phyloP scores from a whole-genome alignment of 2,888 invertebrate species.

The Axea sp. region DNA sequence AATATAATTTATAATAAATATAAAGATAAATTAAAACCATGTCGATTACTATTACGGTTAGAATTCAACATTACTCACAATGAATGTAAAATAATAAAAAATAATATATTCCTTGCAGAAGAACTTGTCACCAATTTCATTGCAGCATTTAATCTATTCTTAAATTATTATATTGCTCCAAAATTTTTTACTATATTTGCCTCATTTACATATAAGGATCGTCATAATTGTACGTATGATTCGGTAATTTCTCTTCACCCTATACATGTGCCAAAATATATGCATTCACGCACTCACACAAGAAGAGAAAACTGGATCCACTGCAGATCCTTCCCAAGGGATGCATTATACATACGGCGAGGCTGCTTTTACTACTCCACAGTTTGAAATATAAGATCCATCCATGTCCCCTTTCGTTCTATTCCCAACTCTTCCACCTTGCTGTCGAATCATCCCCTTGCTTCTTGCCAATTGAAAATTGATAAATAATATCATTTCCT shows the following conservation, averaged over 20 bases:
- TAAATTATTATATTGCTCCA: slow-evolving; percentile 40
- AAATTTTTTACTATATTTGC: slow-evolving; percentile 48
- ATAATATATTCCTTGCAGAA: no score
- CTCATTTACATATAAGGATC: slow-evolving; percentile 52
- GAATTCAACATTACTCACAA: no score
- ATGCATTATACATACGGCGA: slow-evolving; percentile 71
- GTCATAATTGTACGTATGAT: slow-evolving; percentile 59
- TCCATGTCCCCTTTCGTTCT: slow-evolving; percentile 33
- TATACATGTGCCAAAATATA: slow-evolving; percentile 31
- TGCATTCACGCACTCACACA: slow-evolving; percentile 40
- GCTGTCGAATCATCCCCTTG: slow-evolving; percentile 3
- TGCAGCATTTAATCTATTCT: slow-evolving; percentile 11
- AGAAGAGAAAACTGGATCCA: slow-evolving; percentile 61
- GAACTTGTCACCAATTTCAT: slow-evolving; percentile 13
- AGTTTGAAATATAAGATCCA: slow-evolving; percentile 49
- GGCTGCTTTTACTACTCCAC: slow-evolving; percentile 49
- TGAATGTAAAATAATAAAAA: no score
- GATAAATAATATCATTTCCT: slow-evolving; percentile 74
- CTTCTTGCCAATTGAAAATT: slow-evolving; percentile 63
- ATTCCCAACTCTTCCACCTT: slow-evolving; percentile 16
- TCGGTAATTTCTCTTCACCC: slow-evolving; percentile 51
- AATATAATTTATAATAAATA: no score
- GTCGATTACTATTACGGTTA: no score
- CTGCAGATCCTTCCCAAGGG: slow-evolving; percentile 67
- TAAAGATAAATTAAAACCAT: no score